Base-by-base conservation (phyloP, 37 sponge, comb jelly and placozoan species). In the Axinella damicornis region DNA sequence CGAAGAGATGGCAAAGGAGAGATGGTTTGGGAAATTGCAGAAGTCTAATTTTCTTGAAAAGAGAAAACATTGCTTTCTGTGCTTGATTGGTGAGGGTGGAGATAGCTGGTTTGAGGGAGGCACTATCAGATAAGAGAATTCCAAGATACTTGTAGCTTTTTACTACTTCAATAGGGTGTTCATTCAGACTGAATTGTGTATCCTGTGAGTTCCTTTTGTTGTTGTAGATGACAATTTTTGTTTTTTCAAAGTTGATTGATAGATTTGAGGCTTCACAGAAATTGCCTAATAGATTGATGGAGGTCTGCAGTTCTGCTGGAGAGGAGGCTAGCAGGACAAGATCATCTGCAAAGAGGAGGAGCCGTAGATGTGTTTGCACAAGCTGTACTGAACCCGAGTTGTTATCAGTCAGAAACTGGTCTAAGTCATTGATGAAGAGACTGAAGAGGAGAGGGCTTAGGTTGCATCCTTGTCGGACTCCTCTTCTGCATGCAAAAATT, bases 361-460 rank as follows among this genome's bases (percentile, higher is more conserved):
- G 19, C 2, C 33, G 27, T 24, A 67, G 4, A 31, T 24, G 19
- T 31, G 68, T 31, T 24, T 24, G 20, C 33, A 31, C 32, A 30
- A 67, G 33, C 32, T 30, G 9, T 24, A 67, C 28, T 30, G 19
- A 32, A 34, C 68, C 68, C 12, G 68, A 24, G 5, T 31, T 30
- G 33, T 67, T 24, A 11, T 19, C 19, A 30, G 28, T 19, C 32
- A 67, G 68, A 11, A 33, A 34, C 68, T 24, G 19, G 20, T 31
- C 68, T 24, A 67, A 33, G 33, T 67, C 68, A 67, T 31, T 67
- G 2, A 67, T 30, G 33, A 67, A 67, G 2, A 67, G 33, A 31
- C 68, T 31, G 33, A 67, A 67, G 12, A 67, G 68, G 32, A 67
- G 33, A 4, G 68, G 68, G 28, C 68, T 67, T 30, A 67, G 68